phyloP scores from a whole-genome alignment of 2,113 vertebrate genomes.

The Caranx ignobilis region DNA sequence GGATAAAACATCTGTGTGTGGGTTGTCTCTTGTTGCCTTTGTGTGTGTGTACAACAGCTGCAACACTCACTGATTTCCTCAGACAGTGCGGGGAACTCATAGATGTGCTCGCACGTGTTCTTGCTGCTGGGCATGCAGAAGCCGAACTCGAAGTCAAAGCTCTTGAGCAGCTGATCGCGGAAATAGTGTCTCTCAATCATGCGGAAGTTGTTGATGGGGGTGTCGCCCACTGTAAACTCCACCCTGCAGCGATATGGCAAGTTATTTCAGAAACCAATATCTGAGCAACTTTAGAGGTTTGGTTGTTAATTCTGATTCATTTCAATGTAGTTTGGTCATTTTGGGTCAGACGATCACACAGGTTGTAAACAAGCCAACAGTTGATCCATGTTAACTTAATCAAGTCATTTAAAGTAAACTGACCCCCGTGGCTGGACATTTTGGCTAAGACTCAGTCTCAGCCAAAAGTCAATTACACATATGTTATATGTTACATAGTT shows the following conservation, averaged over 20 bases:
- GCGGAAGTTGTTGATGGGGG: conserved; percentile 96
- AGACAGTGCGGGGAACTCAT: conserved; percentile 95
- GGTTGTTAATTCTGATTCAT: background rate
- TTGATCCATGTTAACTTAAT: background rate
- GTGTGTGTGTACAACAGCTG: background rate
- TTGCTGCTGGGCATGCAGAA: conserved; percentile 99
- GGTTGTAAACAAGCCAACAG: too few relatives aligned
- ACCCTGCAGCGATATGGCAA: conserved; percentile 84
- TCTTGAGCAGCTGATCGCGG: conserved; percentile 94
- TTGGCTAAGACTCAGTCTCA: too few relatives aligned
- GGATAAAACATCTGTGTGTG: background rate
- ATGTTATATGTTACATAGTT: too few relatives aligned
- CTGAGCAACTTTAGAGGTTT: background rate
- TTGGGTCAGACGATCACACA: background rate
- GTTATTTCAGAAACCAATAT: background rate
- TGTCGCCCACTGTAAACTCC: conserved; percentile 98
- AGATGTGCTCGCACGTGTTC: conserved; percentile 99
- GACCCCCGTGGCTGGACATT: too few relatives aligned
- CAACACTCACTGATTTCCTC: conserved; percentile 94
- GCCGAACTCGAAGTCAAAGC: conserved; percentile 98
- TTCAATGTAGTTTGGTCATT: background rate
- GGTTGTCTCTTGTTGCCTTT: conserved; percentile 9
- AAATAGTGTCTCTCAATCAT: conserved; percentile 99
- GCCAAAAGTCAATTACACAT: too few relatives aligned
- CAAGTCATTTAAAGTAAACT: background rate